phyloP scores from a whole-genome alignment of 2,888 invertebrate species.

The Microchrysa polita region DNA sequence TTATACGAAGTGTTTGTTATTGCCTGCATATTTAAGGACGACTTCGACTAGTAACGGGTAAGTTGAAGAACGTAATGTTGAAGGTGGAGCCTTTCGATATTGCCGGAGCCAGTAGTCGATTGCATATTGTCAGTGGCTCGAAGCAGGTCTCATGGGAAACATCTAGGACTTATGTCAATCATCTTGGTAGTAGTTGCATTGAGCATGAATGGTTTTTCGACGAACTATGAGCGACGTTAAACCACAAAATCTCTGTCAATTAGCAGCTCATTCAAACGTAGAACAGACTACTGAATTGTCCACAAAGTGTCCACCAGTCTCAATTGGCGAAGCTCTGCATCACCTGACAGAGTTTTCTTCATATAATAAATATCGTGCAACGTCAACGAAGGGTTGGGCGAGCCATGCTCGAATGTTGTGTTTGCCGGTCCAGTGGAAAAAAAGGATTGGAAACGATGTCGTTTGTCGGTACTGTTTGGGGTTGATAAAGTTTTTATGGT shows the following conservation, averaged over 20 bases:
- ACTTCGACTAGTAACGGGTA: constrained; percentile 8
- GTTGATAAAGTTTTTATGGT: constrained; percentile 52
- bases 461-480: constrained; percentile 45
- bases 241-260: no score
- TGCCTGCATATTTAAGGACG: constrained; percentile 32
- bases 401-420: constrained; percentile 6
- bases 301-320: neutral
- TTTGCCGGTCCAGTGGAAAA: constrained; percentile 34
- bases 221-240: no score
- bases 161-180: no score
- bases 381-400: neutral
- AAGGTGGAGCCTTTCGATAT: neutral
- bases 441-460: constrained; percentile 49
- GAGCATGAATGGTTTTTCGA: neutral
- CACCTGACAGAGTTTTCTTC: constrained; percentile 1
- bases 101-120: neutral
- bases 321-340: constrained; percentile 16
- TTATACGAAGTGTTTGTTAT: constrained; percentile 29
- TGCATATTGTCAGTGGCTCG: neutral
- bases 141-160: neutral
- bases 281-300: neutral
- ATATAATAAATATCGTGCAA: constrained; percentile 33
- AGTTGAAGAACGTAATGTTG: neutral
- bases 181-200: neutral
- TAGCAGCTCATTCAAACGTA: no score